Conservation (phyloP, 2,113 vertebrate species). For the Pelodiscus sinensis region DNA sequence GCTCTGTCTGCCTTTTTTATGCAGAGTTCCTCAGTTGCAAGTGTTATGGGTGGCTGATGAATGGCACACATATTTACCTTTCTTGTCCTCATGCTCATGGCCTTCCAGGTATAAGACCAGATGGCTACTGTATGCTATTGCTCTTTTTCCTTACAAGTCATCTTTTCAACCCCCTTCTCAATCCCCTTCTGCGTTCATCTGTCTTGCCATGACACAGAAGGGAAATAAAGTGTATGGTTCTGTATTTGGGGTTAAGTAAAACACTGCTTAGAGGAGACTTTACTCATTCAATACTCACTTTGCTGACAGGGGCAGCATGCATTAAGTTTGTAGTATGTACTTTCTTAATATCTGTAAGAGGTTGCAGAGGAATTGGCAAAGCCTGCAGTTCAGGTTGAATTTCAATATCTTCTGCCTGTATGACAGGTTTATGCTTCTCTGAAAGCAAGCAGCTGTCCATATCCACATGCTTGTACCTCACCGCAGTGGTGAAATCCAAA, state of each 20-base stretch:
- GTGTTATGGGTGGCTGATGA: neutral
- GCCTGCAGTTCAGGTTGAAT: conserved; percentile 65
- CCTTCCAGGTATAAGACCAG: neutral
- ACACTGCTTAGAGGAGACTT: neutral
- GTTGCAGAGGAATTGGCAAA: conserved; percentile 70
- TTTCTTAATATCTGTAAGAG: conserved; percentile 54
- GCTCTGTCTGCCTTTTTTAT: neutral
- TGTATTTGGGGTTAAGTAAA: neutral
- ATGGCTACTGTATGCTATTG: neutral
- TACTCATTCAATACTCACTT: neutral
- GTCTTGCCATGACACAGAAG: neutral
- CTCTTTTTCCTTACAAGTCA: neutral
- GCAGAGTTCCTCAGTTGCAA: neutral
- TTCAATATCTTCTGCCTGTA: conserved; percentile 68
- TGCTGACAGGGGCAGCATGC: neutral
- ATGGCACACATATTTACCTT: neutral
- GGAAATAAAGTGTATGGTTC: neutral
- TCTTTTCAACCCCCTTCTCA: neutral
- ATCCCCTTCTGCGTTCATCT: neutral
- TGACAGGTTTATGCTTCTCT: conserved; percentile 64
- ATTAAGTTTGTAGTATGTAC: conserved; percentile 3
- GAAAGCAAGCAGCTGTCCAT: conserved; percentile 87
- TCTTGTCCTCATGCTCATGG: neutral
- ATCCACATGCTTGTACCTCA: conserved; percentile 83
- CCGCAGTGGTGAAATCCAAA: conserved; percentile 87